Conservation (phyloP, 2,113 vertebrate genomes). For the Chlorodrepanis virens region DNA sequence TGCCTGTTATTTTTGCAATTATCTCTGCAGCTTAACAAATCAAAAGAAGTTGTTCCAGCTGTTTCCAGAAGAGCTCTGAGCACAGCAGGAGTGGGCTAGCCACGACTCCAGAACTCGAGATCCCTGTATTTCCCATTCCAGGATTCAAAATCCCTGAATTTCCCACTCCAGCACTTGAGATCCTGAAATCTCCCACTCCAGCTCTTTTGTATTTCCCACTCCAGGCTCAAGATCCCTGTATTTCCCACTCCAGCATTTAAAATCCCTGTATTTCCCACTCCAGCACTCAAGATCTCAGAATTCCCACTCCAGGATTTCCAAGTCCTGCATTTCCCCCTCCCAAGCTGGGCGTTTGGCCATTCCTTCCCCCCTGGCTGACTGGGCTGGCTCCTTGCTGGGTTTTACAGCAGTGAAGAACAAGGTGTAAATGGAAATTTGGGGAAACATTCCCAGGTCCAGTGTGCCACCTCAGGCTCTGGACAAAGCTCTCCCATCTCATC, state of each 20-base stretch:
- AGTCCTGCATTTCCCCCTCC: fast-evolving
- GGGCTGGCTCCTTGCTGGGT: background rate
- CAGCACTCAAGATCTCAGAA: too few relatives aligned
- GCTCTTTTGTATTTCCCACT: too few relatives aligned
- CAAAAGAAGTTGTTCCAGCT: background rate
- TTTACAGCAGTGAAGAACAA: background rate
- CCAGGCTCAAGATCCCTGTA: too few relatives aligned
- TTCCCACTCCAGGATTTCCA: background rate
- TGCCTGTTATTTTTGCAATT: background rate
- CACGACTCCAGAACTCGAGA: fast-evolving
- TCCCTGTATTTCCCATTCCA: too few relatives aligned
- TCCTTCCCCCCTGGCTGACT: too few relatives aligned
- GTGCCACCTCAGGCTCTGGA: background rate
- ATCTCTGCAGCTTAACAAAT: background rate
- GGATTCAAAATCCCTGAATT: too few relatives aligned
- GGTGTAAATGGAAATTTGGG: background rate
- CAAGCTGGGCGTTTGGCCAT: background rate
- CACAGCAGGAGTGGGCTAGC: background rate
- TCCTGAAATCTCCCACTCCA: too few relatives aligned
- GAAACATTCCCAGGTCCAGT: background rate
- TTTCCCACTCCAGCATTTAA: too few relatives aligned
- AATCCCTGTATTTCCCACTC: too few relatives aligned
- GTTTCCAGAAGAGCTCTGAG: background rate
- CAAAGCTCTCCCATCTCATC: background rate
- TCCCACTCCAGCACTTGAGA: too few relatives aligned